phyloP scores from a whole-genome alignment of 2,797 vertebrate species.

The Phataginus tetradactyla region DNA sequence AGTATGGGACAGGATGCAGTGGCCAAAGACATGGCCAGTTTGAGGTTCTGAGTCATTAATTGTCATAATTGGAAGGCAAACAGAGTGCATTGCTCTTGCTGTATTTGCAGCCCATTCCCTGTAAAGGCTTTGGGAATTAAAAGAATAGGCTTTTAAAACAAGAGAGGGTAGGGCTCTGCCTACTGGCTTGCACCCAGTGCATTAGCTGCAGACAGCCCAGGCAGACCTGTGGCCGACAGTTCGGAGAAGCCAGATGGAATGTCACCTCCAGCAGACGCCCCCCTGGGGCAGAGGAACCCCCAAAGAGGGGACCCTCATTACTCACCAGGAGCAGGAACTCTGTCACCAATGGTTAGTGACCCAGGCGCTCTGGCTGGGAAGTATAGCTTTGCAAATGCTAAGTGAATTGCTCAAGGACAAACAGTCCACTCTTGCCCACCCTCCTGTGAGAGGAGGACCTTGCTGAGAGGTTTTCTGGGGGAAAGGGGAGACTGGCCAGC shows the following conservation, averaged over 20 bases:
- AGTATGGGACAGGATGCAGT: neutral
- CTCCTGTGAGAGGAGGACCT: neutral
- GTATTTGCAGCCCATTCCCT: neutral
- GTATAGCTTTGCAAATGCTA: neutral
- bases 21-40: conserved; percentile 47
- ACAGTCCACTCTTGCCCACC: neutral
- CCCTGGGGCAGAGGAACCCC: neutral
- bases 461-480: neutral
- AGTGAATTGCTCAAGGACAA: neutral
- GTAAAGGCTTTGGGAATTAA: conserved; percentile 53
- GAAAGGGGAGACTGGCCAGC: neutral
- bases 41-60: conserved; percentile 67
- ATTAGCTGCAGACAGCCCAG: neutral
- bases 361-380: neutral
- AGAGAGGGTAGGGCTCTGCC: neutral
- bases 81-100: neutral
- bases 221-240: neutral
- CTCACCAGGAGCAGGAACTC: neutral
- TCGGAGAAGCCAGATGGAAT: neutral
- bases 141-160: conserved; percentile 54
- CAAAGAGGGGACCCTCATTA: neutral
- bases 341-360: neutral
- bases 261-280: neutral
- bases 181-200: neutral
- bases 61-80: conserved; percentile 62